Conservation (phyloP, 2,797 vertebrate genomes). For the Ctenopoma kingsleyae region DNA sequence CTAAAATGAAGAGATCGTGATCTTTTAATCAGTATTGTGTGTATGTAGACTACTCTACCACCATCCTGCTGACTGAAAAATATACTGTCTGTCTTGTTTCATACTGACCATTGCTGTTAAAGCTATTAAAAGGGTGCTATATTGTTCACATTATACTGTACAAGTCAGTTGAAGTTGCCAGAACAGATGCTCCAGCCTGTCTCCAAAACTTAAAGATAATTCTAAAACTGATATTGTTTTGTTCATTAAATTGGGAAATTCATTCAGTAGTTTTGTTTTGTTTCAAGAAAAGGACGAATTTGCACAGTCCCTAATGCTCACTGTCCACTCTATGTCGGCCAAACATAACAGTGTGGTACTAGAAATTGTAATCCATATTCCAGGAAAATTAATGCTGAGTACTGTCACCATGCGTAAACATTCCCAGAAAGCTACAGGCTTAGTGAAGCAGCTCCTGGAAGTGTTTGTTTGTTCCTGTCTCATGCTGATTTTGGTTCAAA, state of each 20-base stretch:
- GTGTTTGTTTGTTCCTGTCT: constrained; percentile 3
- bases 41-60: too few species aligned
- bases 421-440: constrained; percentile 12
- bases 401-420: not conserved
- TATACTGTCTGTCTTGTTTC: not conserved
- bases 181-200: not conserved
- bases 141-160: not conserved
- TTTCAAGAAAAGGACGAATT: not conserved
- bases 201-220: not conserved
- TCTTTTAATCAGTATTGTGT: not conserved
- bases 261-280: constrained; percentile 3
- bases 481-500: not conserved
- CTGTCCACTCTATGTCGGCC: not conserved
- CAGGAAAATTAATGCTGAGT: constrained; percentile 11
- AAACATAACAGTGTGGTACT: not conserved
- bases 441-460: constrained; percentile 1
- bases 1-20: not conserved
- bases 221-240: not conserved
- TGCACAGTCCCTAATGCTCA: not conserved
- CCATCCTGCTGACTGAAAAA: not conserved
- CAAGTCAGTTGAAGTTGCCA: not conserved
- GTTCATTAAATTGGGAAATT: not conserved
- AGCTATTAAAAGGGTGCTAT: not conserved
- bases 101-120: not conserved
- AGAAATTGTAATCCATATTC: constrained; percentile 7